Evolutionary conservation across 2,888 invertebrate species (phyloP).

Genomic region (Dioctria rufipes): DNA sequence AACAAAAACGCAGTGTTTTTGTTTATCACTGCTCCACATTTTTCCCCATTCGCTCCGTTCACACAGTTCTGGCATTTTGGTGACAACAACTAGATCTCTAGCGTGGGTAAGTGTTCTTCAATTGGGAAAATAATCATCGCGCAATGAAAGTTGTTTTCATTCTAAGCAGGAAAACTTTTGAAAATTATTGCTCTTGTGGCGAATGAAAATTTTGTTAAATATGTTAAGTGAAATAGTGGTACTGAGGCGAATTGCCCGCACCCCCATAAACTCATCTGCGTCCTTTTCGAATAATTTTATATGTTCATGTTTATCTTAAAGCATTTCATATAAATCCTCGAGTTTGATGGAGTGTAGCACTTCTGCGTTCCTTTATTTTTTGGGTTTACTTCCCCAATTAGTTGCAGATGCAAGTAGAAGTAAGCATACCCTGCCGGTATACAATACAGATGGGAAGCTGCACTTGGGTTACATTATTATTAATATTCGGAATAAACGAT

Average conservation of each 20-base stretch:
- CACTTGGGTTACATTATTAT: constrained; percentile 42
- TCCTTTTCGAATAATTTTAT: constrained; percentile 5
- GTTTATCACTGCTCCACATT: background rate
- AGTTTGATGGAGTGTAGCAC: background rate
- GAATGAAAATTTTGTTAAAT: constrained; percentile 45
- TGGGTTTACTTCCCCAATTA: background rate
- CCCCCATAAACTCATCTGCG: background rate
- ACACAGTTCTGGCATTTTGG: background rate
- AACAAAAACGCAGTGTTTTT: constrained; percentile 30
- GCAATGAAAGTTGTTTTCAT: constrained; percentile 47
- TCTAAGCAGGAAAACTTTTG: constrained; percentile 44
- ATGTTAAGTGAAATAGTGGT: constrained; percentile 45
- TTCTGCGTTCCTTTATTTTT: background rate
- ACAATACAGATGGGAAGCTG: background rate
- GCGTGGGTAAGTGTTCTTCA: background rate
- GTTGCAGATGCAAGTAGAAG: background rate
- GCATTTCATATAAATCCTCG: constrained; percentile 34
- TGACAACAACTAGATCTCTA: too few relatives aligned
- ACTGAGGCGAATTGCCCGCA: background rate
- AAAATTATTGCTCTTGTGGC: constrained; percentile 48
- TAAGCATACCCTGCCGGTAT: too few relatives aligned
- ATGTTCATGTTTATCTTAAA: constrained; percentile 16
- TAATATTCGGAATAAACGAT: constrained; percentile 33
- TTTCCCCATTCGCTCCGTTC: background rate
- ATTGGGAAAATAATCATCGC: constrained; percentile 50